Evolutionary conservation across 2,888 invertebrate genomes (phyloP), one percentile per base, ranked within the genome.

Genomic region (Rhimphoctona megacephalus): DNA sequence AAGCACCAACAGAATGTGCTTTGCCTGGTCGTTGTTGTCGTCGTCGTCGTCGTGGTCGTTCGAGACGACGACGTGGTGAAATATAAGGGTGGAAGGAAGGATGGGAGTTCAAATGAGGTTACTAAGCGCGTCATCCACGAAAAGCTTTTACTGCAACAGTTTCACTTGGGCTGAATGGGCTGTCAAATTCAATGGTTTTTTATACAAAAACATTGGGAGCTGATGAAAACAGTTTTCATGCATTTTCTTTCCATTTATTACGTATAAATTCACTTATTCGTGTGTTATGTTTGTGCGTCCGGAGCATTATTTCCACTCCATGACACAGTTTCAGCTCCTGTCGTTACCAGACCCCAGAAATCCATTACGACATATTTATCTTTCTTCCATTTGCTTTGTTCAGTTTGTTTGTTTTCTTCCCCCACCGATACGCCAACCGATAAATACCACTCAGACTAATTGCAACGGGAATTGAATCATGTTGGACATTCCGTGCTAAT

Each of bases 71-170:
- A 39, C 33, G 19, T 17, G 87, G 88, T 80, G 77, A 46, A 74
- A 25, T 39, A 69, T 7, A n/a, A n/a, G n/a, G 85, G 72, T 81
- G 86, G 86, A 86, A 88, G 85, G 88, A 85, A 88, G 89, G 87
- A 86, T 72, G 79, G 88, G 87, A 90, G 90, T 90, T 91, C 89
- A 90, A 91, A 91, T 89, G 89, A 87, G 90, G 91, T 90, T 90
- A 90, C 87, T 76, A 88, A 82, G 88, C 89, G 89, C 90, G 89
- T 90, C 90, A 90, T 87, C 81, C 84, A 79, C 73, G 73, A 79
- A 85, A 77, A 39, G 19, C 43, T 22, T 84, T 73, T 39, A 30
- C 64, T 70, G 61, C 64, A 79, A 74, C 61, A 85, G 81, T 82
- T 80, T 72, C 43, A 39, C 54, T 54, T 52, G 80, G 72, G 69